Base-by-base conservation (phyloP, 92 coral and sea anemone species). In the Palythoa grandiflora region DNA sequence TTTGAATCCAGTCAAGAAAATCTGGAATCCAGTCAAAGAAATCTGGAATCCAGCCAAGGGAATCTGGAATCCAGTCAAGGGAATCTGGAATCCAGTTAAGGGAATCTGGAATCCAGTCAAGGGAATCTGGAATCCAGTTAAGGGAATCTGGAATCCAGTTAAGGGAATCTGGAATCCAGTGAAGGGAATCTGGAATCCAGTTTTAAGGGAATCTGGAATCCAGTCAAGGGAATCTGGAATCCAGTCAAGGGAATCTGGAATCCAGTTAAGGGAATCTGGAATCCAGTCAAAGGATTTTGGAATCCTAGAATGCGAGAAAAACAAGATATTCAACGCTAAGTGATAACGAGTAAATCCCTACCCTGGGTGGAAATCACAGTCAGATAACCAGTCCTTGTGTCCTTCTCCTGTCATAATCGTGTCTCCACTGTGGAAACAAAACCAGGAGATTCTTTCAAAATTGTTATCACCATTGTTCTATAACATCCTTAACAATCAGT, bases 371-470 rank as follows among this genome's bases (percentile, higher is more conserved):
- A 96, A 96, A 71, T 96, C 99, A 53, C 99, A 95, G 89, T 96
- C 98, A 16, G 99, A 96, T 36, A 96, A 84, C 99, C 99, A 96
- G 80, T 96, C 98, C 89, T 95, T 95, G 75, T 96, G 99, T 68
- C 99, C 99, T 91, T 96, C 99, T 1, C 99, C 99, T 38, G 98
- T 95, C 99, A 96, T 96, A n/a, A 96, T 95, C 71, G 96, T 91
- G 44, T 96, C 99, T 51, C 99, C 99, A 88, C 99, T 96, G 88
- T 38, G 51, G 78, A 81, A 68, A 15, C 35, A 89, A 76, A 14
- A 11, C 6, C 5, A 8, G 9, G 20, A 63, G 6, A 59, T 3
- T 9, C n/a, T 63, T 5, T 15, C 1, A 63, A 19, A n/a, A 16
- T n/a, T 63, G 70, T 2, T 15, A 54, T 0, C 1, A 1, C 14